These are phyloP conservation scores for Acrobasis repandana DNA, from an alignment of 2,888 invertebrate genomes.

Conservation along the genomic window DNA sequence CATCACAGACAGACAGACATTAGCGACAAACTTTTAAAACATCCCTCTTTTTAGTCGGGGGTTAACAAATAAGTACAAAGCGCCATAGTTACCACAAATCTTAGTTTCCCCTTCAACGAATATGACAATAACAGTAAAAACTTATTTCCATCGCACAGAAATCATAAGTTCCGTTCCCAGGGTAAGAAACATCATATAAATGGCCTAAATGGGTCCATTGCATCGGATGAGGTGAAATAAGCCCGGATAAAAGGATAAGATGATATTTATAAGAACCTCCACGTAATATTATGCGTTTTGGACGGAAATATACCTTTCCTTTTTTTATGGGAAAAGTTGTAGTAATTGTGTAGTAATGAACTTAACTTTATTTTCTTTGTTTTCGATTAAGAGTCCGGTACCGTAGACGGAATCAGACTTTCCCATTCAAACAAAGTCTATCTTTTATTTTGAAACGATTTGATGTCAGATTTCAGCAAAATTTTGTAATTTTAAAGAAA, in stretches of 20 bases:
- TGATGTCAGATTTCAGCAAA: too few species aligned
- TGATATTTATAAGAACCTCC: conserved; percentile 17
- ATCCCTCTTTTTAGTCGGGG: too few species aligned
- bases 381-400: too few species aligned
- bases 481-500: too few species aligned
- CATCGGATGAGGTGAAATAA: conserved; percentile 25
- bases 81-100: not conserved
- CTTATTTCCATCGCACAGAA: conserved; percentile 17
- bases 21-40: too few species aligned
- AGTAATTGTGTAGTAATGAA: too few species aligned
- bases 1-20: too few species aligned
- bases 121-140: not conserved
- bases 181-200: conserved; percentile 31
- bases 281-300: not conserved
- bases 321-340: not conserved
- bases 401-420: too few species aligned
- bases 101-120: not conserved
- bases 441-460: too few species aligned
- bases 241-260: conserved; percentile 16
- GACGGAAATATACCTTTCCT: not conserved
- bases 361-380: too few species aligned
- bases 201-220: conserved; percentile 37
- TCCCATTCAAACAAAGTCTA: too few species aligned
- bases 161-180: conserved; percentile 16
- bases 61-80: too few species aligned